Evolutionary conservation across 2,888 invertebrate genomes (phyloP).

Genomic region (Bhutanitis thaidina): DNA sequence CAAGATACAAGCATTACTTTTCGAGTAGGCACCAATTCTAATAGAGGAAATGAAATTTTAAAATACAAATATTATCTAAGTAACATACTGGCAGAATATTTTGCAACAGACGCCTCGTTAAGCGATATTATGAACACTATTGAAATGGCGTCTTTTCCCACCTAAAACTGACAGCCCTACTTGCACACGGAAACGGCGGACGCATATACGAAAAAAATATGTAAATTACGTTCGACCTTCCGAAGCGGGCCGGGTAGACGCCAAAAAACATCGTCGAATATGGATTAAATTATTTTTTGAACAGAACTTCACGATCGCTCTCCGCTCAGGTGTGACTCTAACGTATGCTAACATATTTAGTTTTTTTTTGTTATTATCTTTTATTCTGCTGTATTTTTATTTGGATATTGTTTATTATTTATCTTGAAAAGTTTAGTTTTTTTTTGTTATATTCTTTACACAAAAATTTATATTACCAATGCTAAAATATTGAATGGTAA

Average conservation of each 20-base stretch:
- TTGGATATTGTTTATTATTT: background rate
- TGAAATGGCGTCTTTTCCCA: no score
- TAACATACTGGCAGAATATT: no score
- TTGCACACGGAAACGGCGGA: slow-evolving; percentile 27
- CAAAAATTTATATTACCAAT: no score
- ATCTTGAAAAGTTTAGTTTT: background rate
- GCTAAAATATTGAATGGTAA: no score
- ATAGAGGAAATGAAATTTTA: no score
- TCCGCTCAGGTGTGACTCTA: slow-evolving; percentile 5
- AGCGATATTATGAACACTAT: no score
- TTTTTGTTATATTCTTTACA: background rate
- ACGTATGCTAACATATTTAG: slow-evolving; percentile 5
- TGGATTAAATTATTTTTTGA: background rate
- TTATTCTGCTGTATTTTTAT: background rate
- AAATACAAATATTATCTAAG: no score
- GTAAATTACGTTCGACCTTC: slow-evolving; percentile 12
- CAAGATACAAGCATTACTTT: no score
- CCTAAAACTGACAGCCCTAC: slow-evolving; percentile 14
- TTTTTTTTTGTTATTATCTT: background rate
- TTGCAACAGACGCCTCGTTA: no score
- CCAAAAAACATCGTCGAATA: slow-evolving; percentile 19
- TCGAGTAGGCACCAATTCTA: no score
- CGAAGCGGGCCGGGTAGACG: slow-evolving; percentile 1
- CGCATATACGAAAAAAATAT: slow-evolving; percentile 6
- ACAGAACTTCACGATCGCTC: background rate